phyloP scores from a whole-genome alignment of 2,888 invertebrate genomes.

The Pharmacophagus antenor region DNA sequence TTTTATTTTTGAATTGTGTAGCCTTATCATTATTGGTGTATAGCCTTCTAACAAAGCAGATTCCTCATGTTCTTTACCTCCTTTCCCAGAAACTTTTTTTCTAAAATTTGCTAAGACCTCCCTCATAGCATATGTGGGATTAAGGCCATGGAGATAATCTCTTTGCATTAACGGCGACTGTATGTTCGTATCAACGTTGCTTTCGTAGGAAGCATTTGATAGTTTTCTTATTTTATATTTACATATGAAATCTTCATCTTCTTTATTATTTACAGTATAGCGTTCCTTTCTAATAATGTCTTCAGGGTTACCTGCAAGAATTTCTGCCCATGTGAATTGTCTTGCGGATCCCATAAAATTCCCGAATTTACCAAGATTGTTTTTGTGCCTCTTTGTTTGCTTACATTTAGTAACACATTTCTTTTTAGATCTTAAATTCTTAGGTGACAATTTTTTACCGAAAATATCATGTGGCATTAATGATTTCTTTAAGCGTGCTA shows the following conservation, averaged over 20 bases:
- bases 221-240: slow-evolving; percentile 71
- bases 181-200: slow-evolving; percentile 52
- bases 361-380: slow-evolving; percentile 74
- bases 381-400: slow-evolving; percentile 66
- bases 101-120: slow-evolving; percentile 83
- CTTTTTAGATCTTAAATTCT: slow-evolving; percentile 83
- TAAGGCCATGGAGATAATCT: slow-evolving; percentile 73
- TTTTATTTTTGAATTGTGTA: slow-evolving; percentile 72
- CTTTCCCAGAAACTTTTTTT: slow-evolving; percentile 69
- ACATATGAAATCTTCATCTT: slow-evolving; percentile 59
- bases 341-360: slow-evolving; percentile 77
- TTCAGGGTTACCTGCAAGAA: slow-evolving; percentile 84
- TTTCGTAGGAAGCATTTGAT: slow-evolving; percentile 65
- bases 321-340: slow-evolving; percentile 85
- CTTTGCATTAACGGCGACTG: slow-evolving; percentile 64
- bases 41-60: slow-evolving; percentile 72
- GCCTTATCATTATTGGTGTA: slow-evolving; percentile 80
- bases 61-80: slow-evolving; percentile 53
- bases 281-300: slow-evolving; percentile 79
- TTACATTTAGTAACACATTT: slow-evolving; percentile 70
- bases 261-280: slow-evolving; percentile 42
- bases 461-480: slow-evolving; percentile 75
- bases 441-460: slow-evolving; percentile 80
- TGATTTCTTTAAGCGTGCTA: slow-evolving; percentile 69
- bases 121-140: slow-evolving; percentile 87